Evolutionary conservation across 2,797 vertebrate species (phyloP).

Genomic region (Echiichthys vipera): DNA sequence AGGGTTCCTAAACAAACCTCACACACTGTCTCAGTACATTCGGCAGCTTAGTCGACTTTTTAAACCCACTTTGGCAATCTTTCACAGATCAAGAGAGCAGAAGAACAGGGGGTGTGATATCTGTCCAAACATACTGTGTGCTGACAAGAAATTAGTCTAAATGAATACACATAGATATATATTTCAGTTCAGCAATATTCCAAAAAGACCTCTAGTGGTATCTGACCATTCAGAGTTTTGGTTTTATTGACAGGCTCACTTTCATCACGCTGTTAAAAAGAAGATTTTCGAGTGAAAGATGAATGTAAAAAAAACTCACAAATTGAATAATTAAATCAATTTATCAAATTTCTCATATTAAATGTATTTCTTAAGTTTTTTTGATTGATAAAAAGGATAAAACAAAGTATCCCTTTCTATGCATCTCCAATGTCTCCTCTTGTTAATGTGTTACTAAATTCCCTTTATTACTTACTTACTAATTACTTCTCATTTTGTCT

Average conservation of each 20-base stretch:
- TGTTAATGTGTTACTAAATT: background rate
- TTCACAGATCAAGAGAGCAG: background rate
- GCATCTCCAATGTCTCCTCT: too few relatives aligned
- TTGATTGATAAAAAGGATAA: too few relatives aligned
- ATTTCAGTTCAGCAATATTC: background rate
- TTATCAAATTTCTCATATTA: too few relatives aligned
- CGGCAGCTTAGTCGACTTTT: background rate
- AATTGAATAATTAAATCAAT: too few relatives aligned
- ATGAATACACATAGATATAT: background rate
- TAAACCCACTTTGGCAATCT: background rate
- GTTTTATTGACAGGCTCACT: background rate
- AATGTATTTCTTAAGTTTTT: too few relatives aligned
- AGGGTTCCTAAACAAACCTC: slow-evolving; percentile 11
- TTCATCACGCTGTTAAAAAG: background rate
- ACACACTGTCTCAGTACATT: background rate
- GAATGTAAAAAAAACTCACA: background rate
- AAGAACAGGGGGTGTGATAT: background rate
- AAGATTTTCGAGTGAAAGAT: background rate
- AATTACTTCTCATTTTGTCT: too few relatives aligned
- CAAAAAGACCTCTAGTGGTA: background rate
- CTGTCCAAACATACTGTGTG: background rate
- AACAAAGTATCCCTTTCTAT: too few relatives aligned
- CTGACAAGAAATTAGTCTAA: background rate
- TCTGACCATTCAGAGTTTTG: background rate
- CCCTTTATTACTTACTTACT: too few relatives aligned